Evolutionary conservation across 2,113 vertebrate species (phyloP).

Genomic region (Callipepla californica): DNA sequence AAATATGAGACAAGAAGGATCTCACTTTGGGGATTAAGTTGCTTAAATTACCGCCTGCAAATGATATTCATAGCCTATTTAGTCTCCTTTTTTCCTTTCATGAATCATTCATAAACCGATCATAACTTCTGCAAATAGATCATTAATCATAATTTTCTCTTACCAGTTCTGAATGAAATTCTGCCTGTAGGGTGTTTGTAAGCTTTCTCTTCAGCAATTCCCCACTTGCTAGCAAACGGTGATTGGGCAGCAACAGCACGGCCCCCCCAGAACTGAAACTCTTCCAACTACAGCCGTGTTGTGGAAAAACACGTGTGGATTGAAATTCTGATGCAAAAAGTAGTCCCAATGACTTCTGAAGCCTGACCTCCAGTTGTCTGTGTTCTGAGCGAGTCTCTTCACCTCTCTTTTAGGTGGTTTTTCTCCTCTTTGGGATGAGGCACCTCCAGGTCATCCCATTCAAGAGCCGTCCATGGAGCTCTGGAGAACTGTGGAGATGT

Average conservation of each 20-base stretch:
- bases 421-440: not conserved
- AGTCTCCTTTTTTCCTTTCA: not conserved
- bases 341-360: not conserved
- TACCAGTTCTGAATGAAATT: slow-evolving; percentile 3
- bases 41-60: slow-evolving; percentile 43
- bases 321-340: not conserved
- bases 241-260: not conserved
- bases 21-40: not conserved
- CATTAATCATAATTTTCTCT: slow-evolving; percentile 68
- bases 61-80: slow-evolving; percentile 49
- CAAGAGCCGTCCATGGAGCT: not conserved
- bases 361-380: not conserved
- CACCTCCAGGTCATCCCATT: not conserved
- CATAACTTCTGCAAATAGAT: slow-evolving; percentile 55
- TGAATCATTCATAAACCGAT: slow-evolving; percentile 64
- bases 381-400: not conserved
- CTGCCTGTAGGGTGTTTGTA: slow-evolving; percentile 11
- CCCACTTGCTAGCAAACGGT: not conserved
- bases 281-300: not conserved
- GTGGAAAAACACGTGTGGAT: not conserved
- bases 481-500: not conserved
- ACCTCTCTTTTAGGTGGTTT: not conserved
- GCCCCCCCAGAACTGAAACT: not conserved
- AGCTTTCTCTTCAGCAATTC: slow-evolving; percentile 7
- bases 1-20: not conserved